Evolutionary conservation across 2,888 invertebrate species (phyloP).

Genomic region (Spodoptera picta): DNA sequence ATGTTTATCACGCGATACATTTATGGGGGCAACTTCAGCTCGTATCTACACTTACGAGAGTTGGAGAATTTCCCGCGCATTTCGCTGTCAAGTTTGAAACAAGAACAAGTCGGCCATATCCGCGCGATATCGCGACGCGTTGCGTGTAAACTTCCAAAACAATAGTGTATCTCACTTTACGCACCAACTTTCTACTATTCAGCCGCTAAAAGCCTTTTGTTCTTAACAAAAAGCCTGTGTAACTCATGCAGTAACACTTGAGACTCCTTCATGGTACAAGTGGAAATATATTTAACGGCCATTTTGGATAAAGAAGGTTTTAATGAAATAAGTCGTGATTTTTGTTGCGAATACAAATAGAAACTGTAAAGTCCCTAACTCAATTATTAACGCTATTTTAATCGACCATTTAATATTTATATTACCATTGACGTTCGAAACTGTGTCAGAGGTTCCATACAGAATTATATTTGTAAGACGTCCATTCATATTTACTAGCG

Average conservation of each 20-base stretch:
- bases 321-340: not conserved
- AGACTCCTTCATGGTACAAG: slow-evolving; percentile 58
- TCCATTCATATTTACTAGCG: slow-evolving; percentile 30
- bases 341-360: too few relatives aligned
- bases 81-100: slow-evolving; percentile 42
- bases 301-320: too few relatives aligned
- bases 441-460: not conserved
- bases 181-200: slow-evolving; percentile 67
- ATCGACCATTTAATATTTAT: not conserved
- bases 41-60: slow-evolving; percentile 21
- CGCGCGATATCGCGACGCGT: slow-evolving; percentile 41
- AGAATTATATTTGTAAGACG: slow-evolving; percentile 18
- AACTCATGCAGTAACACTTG: slow-evolving; percentile 75
- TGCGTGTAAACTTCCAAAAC: slow-evolving; percentile 59
- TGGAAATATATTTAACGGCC: slow-evolving; percentile 13
- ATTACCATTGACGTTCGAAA: slow-evolving; percentile 2
- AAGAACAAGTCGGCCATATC: slow-evolving; percentile 44
- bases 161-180: slow-evolving; percentile 66
- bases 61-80: slow-evolving; percentile 39
- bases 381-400: too few relatives aligned
- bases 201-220: slow-evolving; percentile 76
- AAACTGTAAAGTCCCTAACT: too few relatives aligned
- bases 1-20: not conserved
- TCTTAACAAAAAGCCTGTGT: slow-evolving; percentile 74
- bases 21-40: not conserved